phyloP scores from a whole-genome alignment of 2,888 invertebrate species.

The Rhagium mordax region DNA sequence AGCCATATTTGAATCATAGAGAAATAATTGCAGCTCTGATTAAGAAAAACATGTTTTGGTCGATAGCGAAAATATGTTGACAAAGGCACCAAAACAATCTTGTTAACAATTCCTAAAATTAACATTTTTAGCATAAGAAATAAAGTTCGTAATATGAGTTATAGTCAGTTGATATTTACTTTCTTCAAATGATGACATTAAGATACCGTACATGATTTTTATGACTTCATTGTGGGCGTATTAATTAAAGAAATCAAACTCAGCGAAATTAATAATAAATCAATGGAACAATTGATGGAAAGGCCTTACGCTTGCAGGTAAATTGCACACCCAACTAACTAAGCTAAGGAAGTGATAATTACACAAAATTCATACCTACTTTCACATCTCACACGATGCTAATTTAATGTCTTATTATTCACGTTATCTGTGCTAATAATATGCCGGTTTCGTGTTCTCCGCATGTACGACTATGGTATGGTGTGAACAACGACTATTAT shows the following conservation, averaged over 20 bases:
- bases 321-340: conserved; percentile 14
- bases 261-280: neutral
- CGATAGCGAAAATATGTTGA: no score
- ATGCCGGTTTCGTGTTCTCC: conserved; percentile 24
- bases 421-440: conserved; percentile 44
- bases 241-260: neutral
- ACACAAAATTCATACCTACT: conserved; percentile 34
- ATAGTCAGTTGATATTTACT: no score
- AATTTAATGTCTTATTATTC: conserved; percentile 46
- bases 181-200: no score
- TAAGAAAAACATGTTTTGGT: no score
- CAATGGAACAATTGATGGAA: conserved; percentile 25
- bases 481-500: conserved; percentile 29
- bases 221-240: neutral
- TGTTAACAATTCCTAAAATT: no score
- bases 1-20: no score
- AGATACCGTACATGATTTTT: no score
- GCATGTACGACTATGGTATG: conserved; percentile 16
- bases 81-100: no score
- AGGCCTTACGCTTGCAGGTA: conserved; percentile 24
- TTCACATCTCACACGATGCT: conserved; percentile 41
- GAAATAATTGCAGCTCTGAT: no score
- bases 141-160: no score
- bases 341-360: conserved; percentile 33
- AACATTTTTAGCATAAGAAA: no score